Evolutionary conservation across 1,140 invertebrate species (phyloP).

Genomic region (Pseudachorutes palmiensis): DNA sequence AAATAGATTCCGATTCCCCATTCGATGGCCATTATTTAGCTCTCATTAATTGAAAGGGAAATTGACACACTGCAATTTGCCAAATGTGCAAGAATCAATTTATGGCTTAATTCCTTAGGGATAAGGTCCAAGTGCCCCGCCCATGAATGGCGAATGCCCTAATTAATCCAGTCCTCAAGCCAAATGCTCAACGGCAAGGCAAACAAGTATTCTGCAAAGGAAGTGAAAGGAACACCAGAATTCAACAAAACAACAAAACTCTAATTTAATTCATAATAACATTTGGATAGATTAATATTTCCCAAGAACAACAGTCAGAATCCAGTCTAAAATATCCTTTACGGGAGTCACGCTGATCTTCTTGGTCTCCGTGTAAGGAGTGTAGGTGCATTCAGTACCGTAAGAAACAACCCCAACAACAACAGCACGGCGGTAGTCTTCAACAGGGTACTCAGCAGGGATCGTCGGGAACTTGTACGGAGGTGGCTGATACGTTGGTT

Average conservation of each 20-base stretch:
- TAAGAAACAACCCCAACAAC: slow-evolving; percentile 33
- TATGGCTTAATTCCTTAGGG: no score
- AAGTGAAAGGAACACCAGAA: no score
- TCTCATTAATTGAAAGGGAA: not conserved
- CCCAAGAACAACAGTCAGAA: slow-evolving; percentile 20
- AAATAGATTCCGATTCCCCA: no score
- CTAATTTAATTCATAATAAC: not conserved
- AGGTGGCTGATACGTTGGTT: slow-evolving; percentile 18
- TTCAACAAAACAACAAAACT: not conserved
- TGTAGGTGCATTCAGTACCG: slow-evolving; percentile 30
- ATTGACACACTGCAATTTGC: not conserved
- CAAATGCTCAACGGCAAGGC: no score
- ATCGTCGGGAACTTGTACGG: slow-evolving; percentile 12
- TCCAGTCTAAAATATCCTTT: slow-evolving; percentile 29
- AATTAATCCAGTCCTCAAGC: no score
- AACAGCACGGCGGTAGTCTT: slow-evolving; percentile 27
- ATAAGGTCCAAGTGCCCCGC: no score
- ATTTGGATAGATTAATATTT: not conserved
- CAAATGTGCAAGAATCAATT: not conserved
- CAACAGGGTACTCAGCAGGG: slow-evolving; percentile 22
- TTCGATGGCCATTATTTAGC: not conserved
- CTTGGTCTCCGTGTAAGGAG: slow-evolving; percentile 13
- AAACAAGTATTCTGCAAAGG: no score
- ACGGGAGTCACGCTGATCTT: slow-evolving; percentile 32
- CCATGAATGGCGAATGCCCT: no score